A percentile compares a stretch with the other conserved stretches of the same genome.
Evolutionary conservation across 1,140 invertebrate species (phyloP).

Genomic region (Hestina assimilis): DNA sequence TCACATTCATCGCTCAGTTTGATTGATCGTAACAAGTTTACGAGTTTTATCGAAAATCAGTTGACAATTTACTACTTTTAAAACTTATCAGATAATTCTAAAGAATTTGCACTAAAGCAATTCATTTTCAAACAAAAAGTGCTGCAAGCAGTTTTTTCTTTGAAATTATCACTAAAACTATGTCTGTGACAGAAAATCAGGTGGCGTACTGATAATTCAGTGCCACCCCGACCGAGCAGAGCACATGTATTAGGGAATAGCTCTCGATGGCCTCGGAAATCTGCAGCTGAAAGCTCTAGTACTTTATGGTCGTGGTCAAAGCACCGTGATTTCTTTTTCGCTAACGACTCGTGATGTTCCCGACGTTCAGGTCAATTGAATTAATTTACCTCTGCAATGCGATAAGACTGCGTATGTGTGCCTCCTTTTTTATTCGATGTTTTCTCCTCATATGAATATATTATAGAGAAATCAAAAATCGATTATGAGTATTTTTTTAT

Average conservation of each 20-base stretch:
- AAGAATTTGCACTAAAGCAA: too few relatives aligned
- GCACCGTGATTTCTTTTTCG: conserved; percentile 29
- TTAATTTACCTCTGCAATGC: conserved; percentile 18
- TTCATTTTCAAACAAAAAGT: too few relatives aligned
- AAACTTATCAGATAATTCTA: too few relatives aligned
- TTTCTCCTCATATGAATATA: too few relatives aligned
- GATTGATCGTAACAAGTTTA: background rate
- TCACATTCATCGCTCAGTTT: background rate
- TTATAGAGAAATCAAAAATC: too few relatives aligned
- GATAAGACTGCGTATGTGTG: background rate
- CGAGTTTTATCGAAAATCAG: background rate
- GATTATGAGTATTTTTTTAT: too few relatives aligned
- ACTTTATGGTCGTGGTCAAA: conserved; percentile 34
- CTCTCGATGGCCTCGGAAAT: conserved; percentile 43
- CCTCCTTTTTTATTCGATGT: background rate
- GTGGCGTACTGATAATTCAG: conserved; percentile 46
- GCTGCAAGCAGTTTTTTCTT: background rate
- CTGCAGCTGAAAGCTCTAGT: conserved; percentile 33
- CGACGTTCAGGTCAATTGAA: conserved; percentile 27
- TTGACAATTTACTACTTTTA: background rate
- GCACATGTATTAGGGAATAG: conserved; percentile 53
- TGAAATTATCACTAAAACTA: conserved; percentile 20
- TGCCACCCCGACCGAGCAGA: conserved; percentile 30
- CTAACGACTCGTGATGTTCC: conserved; percentile 24
- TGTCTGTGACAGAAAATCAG: conserved; percentile 41